These are phyloP conservation scores for Pinna nobilis DNA, from an alignment of 1,140 invertebrate genomes.

Conservation along the genomic window DNA sequence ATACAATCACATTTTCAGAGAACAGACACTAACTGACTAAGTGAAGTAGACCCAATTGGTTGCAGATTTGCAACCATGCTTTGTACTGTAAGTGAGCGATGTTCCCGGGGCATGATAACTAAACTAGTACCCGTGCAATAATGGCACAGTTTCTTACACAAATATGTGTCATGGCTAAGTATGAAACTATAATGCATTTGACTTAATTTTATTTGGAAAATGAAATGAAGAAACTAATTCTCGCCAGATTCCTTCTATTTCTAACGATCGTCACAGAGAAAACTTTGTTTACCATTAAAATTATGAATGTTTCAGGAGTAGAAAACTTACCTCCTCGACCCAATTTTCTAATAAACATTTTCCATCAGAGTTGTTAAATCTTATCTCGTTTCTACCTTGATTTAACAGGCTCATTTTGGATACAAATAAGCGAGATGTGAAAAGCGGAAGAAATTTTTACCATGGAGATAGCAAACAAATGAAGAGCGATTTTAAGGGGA, in stretches of 20 bases:
- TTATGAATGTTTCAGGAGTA: no score
- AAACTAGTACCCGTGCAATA: no score
- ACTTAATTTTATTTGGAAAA: no score
- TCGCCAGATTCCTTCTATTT: not conserved
- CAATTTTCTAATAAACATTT: conserved; percentile 74
- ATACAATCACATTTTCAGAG: no score
- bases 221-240: not conserved
- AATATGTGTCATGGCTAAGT: no score
- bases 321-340: conserved; percentile 52
- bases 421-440: not conserved
- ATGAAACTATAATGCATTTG: no score
- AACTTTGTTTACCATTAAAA: not conserved
- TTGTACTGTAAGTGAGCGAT: no score
- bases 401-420: conserved; percentile 65
- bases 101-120: no score
- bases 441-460: conserved; percentile 36
- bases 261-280: not conserved
- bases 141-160: no score
- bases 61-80: no score
- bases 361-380: conserved; percentile 70
- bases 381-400: conserved; percentile 71
- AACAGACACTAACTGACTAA: no score
- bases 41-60: no score
- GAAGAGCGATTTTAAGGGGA: conserved; percentile 27
- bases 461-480: conserved; percentile 37